Evolutionary conservation across 2,113 vertebrate species (phyloP).

Genomic region (Podarcis raffonei): DNA sequence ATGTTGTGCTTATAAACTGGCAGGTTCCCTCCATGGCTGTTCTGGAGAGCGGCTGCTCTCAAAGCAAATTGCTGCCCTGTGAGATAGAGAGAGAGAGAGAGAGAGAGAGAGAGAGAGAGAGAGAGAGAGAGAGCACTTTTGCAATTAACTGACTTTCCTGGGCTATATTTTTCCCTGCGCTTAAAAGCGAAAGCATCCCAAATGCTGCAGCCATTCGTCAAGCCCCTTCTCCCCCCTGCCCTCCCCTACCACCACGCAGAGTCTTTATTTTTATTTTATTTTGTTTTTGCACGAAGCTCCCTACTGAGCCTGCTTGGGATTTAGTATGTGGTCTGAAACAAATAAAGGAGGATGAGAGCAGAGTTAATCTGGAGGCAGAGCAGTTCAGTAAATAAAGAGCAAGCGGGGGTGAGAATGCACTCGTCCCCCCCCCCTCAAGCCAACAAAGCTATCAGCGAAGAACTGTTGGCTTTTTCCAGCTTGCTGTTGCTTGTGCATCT

Average conservation of each 20-base stretch:
- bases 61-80: background rate
- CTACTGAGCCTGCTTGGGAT: slow-evolving; percentile 49
- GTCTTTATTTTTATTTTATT: background rate
- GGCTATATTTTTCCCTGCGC: slow-evolving; percentile 9
- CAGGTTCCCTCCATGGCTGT: background rate
- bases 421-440: background rate
- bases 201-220: slow-evolving; percentile 12
- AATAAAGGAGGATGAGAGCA: slow-evolving; percentile 50
- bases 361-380: slow-evolving; percentile 54
- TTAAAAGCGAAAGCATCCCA: slow-evolving; percentile 33
- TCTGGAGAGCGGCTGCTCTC: background rate
- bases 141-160: slow-evolving; percentile 10
- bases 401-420: background rate
- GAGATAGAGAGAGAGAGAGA: background rate
- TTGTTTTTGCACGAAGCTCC: slow-evolving; percentile 27
- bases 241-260: background rate
- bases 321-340: slow-evolving; percentile 64
- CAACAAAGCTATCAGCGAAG: slow-evolving; percentile 54
- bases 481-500: slow-evolving; percentile 48
- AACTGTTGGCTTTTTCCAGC: slow-evolving; percentile 52
- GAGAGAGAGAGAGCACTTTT: too few species aligned
- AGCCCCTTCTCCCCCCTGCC: slow-evolving; percentile 32
- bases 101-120: too few species aligned
- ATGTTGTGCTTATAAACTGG: background rate
- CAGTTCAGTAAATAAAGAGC: slow-evolving; percentile 64